These are phyloP conservation scores for Xestia sexstrigata DNA, from an alignment of 2,888 invertebrate species.

Conservation along the genomic window DNA sequence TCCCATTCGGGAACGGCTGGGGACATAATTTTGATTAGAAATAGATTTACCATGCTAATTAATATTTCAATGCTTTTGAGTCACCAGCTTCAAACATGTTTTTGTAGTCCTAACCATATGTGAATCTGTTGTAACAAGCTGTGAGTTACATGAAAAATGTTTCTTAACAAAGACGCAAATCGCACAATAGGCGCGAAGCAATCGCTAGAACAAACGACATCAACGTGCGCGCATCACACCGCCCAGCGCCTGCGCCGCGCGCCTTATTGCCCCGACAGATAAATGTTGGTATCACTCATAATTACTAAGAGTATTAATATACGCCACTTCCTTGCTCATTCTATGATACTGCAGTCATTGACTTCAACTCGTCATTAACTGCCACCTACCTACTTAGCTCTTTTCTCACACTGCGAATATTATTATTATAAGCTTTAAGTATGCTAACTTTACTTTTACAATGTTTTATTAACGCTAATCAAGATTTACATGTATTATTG, in stretches of 20 bases:
- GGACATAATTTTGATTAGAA: neutral
- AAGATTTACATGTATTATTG: slow-evolving; percentile 13
- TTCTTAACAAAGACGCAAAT: slow-evolving; percentile 29
- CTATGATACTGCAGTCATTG: slow-evolving; percentile 59
- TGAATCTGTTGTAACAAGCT: neutral
- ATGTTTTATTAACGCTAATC: slow-evolving; percentile 23
- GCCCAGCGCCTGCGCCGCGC: slow-evolving; percentile 66
- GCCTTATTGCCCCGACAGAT: slow-evolving; percentile 68
- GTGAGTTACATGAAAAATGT: slow-evolving; percentile 36
- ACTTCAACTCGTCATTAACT: slow-evolving; percentile 55
- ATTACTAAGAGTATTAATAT: slow-evolving; percentile 60
- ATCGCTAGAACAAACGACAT: slow-evolving; percentile 85
- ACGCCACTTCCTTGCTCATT: slow-evolving; percentile 58
- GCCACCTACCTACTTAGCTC: slow-evolving; percentile 25
- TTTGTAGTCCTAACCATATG: neutral
- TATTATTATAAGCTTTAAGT: slow-evolving; percentile 27
- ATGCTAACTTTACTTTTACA: slow-evolving; percentile 21
- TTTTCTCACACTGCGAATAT: slow-evolving; percentile 39
- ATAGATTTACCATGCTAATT: slow-evolving; percentile 9
- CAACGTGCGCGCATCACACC: slow-evolving; percentile 80
- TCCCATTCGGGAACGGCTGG: too few species aligned
- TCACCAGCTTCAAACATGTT: neutral
- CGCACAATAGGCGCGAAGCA: slow-evolving; percentile 58
- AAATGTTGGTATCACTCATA: slow-evolving; percentile 60
- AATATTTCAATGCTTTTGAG: neutral